Conservation (phyloP, 2,888 invertebrate species). For the Baronia brevicornis region DNA sequence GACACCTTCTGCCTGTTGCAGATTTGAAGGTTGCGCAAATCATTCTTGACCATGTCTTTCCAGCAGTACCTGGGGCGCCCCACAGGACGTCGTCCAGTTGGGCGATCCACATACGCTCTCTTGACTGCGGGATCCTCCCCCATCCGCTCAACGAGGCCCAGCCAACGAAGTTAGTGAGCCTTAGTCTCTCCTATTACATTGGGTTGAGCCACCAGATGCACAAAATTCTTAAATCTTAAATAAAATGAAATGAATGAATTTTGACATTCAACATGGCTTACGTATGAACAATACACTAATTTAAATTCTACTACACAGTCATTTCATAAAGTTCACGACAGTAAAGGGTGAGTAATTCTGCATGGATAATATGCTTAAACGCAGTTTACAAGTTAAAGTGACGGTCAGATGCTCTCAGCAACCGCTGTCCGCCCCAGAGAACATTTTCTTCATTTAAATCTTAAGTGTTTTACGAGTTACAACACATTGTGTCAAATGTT, state of each 20-base stretch:
- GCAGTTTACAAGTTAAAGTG: constrained; percentile 50
- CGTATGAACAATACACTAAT: constrained; percentile 11
- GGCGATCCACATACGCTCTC: too few species aligned
- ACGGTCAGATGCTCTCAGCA: constrained; percentile 42
- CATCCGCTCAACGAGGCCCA: too few species aligned
- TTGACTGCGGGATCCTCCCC: too few species aligned
- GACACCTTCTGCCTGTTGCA: too few species aligned
- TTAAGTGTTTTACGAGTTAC: constrained; percentile 42
- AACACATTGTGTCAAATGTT: constrained; percentile 22
- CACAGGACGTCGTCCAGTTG: too few species aligned
- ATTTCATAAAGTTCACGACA: constrained; percentile 24
- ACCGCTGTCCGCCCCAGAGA: constrained; percentile 33
- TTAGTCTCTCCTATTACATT: too few species aligned
- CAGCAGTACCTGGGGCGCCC: too few species aligned
- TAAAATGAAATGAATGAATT: constrained; percentile 20
- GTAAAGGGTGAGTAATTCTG: constrained; percentile 37
- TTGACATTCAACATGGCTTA: constrained; percentile 14
- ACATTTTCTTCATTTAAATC: constrained; percentile 51
- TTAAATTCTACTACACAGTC: constrained; percentile 24
- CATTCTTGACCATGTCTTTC: too few species aligned
- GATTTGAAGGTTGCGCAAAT: too few species aligned
- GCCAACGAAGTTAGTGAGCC: too few species aligned
- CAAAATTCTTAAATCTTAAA: too few species aligned
- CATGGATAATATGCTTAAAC: constrained; percentile 56
- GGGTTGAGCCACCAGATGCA: too few species aligned